Conservation (phyloP, 2,113 vertebrate species). For the Crotalus viridis region DNA sequence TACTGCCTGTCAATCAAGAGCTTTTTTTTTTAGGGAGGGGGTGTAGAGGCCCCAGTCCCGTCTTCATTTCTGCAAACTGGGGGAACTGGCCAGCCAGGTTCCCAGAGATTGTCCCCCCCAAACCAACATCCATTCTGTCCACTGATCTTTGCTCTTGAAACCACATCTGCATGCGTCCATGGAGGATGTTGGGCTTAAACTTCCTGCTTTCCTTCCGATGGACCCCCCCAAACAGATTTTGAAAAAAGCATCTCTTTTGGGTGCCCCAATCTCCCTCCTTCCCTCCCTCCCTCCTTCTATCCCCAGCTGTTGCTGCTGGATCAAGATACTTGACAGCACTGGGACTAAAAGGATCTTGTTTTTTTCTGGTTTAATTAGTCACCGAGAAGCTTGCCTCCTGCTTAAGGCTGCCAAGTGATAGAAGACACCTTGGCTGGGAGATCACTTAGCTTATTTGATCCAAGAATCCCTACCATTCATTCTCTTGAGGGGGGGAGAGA, state of each 20-base stretch:
- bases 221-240: neutral
- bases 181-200: neutral
- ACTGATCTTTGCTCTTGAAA: neutral
- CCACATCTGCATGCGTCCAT: neutral
- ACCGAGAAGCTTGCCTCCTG: neutral
- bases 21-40: neutral
- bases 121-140: neutral
- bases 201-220: neutral
- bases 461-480: neutral
- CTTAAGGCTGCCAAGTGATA: neutral
- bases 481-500: neutral
- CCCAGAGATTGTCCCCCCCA: neutral
- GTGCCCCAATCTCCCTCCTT: neutral
- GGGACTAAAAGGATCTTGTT: neutral
- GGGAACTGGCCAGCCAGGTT: neutral
- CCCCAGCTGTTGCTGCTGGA: neutral
- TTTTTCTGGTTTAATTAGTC: neutral
- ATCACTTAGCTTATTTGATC: neutral
- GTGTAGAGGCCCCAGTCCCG: neutral
- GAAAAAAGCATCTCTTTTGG: neutral
- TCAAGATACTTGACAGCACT: neutral
- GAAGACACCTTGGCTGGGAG: neutral
- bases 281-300: neutral
- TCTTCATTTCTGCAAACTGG: neutral
- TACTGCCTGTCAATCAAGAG: constrained; percentile 48